phyloP scores from a whole-genome alignment of 2,888 invertebrate genomes.

The Macrosoma leucophasiata region DNA sequence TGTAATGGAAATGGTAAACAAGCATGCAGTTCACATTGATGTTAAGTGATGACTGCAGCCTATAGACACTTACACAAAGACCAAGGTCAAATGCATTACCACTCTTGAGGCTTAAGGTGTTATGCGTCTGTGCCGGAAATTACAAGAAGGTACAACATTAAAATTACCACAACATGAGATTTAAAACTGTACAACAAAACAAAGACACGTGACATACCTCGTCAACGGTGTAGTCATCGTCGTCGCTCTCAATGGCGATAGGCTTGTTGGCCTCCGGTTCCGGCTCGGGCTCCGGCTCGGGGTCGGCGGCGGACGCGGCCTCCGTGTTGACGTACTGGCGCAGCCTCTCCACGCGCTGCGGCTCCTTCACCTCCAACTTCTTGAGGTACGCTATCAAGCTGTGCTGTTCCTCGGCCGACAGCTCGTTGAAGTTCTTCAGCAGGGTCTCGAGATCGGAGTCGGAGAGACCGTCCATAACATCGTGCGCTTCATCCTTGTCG shows the following conservation, averaged over 20 bases:
- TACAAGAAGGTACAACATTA: too few species aligned
- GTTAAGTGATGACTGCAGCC: too few species aligned
- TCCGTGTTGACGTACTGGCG: conserved; percentile 82
- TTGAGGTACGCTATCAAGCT: conserved; percentile 87
- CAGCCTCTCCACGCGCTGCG: conserved; percentile 84
- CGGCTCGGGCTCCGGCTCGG: conserved; percentile 7
- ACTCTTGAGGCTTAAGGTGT: too few species aligned
- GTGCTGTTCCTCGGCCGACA: conserved; percentile 88
- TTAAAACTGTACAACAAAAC: too few species aligned
- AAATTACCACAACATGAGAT: too few species aligned
- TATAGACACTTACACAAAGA: too few species aligned
- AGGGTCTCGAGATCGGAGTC: conserved; percentile 87
- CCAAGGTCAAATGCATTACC: too few species aligned
- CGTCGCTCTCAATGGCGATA: conserved; percentile 76
- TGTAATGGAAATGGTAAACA: too few species aligned
- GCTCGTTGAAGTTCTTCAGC: conserved; percentile 84
- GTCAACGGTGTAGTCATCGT: conserved; percentile 89
- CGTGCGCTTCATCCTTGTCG: conserved; percentile 45
- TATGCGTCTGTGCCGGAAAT: too few species aligned
- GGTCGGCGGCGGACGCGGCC: conserved; percentile 26
- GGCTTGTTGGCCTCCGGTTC: conserved; percentile 11
- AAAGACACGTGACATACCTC: conserved; percentile 63
- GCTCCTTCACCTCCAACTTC: conserved; percentile 85
- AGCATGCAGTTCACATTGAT: too few species aligned
- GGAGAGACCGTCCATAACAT: conserved; percentile 83